A percentile compares a stretch with the other conserved stretches of the same genome.
phyloP scores from a whole-genome alignment of 2,888 invertebrate genomes.

The Caenorhabditis panamensis region DNA sequence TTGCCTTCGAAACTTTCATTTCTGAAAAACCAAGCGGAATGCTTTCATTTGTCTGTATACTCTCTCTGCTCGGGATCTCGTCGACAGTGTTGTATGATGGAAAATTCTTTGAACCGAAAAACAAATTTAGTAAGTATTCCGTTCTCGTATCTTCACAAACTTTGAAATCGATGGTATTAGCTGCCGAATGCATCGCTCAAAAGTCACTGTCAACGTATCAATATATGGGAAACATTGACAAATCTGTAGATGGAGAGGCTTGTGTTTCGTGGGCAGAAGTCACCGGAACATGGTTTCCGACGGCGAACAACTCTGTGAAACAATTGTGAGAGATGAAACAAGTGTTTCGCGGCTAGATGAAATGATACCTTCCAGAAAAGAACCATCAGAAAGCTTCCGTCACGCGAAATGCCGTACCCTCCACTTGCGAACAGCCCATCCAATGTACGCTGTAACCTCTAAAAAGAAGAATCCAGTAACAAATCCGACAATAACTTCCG shows the following conservation, averaged over 20 bases:
- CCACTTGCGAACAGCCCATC: slow-evolving; percentile 4
- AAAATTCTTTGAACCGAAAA: slow-evolving; percentile 38
- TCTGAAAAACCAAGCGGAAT: neutral
- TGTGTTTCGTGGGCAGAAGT: slow-evolving; percentile 39
- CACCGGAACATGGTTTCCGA: slow-evolving; percentile 28
- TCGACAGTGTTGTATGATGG: slow-evolving; percentile 38
- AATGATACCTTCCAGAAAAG: no score
- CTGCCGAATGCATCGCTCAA: slow-evolving; percentile 26
- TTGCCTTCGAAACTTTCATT: slow-evolving; percentile 1
- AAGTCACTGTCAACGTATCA: slow-evolving; percentile 21
- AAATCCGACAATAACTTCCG: slow-evolving; percentile 11
- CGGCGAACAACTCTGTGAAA: slow-evolving; percentile 10
- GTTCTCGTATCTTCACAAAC: neutral
- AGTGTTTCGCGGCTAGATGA: no score
- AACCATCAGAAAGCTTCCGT: slow-evolving; percentile 27
- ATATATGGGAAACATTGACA: slow-evolving; percentile 39
- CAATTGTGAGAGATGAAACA: no score
- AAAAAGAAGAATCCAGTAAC: neutral
- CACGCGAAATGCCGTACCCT: slow-evolving; percentile 42
- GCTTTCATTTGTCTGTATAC: slow-evolving; percentile 10
- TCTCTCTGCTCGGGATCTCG: slow-evolving; percentile 21
- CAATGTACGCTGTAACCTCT: slow-evolving; percentile 4
- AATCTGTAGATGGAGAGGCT: slow-evolving; percentile 23
- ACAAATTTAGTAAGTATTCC: slow-evolving; percentile 26
- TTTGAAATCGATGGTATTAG: neutral